phyloP scores from a whole-genome alignment of 2,888 invertebrate species.

The Lasioglossum marginatum region DNA sequence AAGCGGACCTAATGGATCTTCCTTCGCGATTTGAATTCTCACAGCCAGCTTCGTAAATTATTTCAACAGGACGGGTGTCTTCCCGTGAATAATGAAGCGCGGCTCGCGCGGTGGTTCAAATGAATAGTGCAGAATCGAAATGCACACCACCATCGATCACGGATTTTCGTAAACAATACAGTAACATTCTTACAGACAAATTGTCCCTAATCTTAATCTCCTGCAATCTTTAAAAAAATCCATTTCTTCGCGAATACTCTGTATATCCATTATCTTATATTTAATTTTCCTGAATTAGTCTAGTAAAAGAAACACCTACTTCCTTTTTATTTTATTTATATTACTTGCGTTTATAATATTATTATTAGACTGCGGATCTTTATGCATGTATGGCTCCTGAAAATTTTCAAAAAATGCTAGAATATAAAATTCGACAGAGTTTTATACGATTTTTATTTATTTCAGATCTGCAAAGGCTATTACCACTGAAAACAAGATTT shows the following conservation, averaged over 20 bases:
- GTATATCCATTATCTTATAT: not conserved
- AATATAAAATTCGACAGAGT: too few species aligned
- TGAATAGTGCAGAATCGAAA: conserved; percentile 50
- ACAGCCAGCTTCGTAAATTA: conserved; percentile 63
- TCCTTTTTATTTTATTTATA: not conserved
- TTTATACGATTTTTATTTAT: too few species aligned
- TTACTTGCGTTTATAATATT: not conserved
- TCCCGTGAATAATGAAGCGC: conserved; percentile 64
- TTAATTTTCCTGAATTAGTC: not conserved
- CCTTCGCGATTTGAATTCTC: conserved; percentile 63
- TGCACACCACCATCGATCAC: conserved; percentile 33
- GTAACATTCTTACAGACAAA: not conserved
- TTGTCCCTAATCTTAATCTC: not conserved
- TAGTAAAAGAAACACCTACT: not conserved
- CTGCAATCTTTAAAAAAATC: not conserved
- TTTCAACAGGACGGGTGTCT: conserved; percentile 58
- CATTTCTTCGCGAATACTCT: not conserved
- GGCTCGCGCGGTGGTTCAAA: conserved; percentile 36
- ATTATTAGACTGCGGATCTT: too few species aligned
- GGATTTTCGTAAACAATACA: conserved; percentile 8
- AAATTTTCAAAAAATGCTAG: too few species aligned
- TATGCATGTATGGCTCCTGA: too few species aligned
- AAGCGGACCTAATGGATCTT: conserved; percentile 71
- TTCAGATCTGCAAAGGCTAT: too few species aligned
- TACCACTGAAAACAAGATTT: too few species aligned